These are phyloP conservation scores for Epistrophe eligans DNA, from an alignment of 2,888 invertebrate species.

Conservation along the genomic window DNA sequence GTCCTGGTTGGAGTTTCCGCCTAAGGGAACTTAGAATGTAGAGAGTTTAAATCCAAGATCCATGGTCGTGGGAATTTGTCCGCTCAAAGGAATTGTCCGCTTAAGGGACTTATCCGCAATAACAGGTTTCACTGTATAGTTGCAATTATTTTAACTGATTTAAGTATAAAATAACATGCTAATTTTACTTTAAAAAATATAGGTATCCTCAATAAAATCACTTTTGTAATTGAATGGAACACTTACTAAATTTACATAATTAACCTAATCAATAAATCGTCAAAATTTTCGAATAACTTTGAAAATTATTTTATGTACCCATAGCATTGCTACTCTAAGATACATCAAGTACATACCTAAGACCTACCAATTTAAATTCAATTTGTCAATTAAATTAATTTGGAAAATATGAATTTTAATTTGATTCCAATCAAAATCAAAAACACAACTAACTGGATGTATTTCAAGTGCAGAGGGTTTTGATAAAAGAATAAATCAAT, in stretches of 20 bases:
- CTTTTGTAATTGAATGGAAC: background rate
- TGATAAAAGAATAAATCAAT: conserved; percentile 11
- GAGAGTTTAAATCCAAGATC: too few relatives aligned
- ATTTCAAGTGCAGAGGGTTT: conserved; percentile 3
- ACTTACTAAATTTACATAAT: background rate
- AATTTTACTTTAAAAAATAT: too few relatives aligned
- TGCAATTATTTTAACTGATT: too few relatives aligned
- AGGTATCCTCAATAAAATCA: background rate
- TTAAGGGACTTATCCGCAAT: too few relatives aligned
- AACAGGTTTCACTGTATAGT: too few relatives aligned
- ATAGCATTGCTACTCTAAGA: background rate
- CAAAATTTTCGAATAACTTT: background rate
- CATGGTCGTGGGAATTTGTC: too few relatives aligned
- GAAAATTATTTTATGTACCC: background rate
- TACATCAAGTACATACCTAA: conserved; percentile 19
- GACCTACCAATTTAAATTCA: conserved; percentile 52
- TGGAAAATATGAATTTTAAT: conserved; percentile 61
- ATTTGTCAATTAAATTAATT: conserved; percentile 63
- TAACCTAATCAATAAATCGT: background rate
- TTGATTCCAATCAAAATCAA: conserved; percentile 38
- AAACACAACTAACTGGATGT: background rate
- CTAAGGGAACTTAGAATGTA: too few relatives aligned
- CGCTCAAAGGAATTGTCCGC: too few relatives aligned
- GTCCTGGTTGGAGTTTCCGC: too few relatives aligned
- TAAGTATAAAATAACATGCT: too few relatives aligned